These are phyloP conservation scores for Apocheima hispidaria DNA, from an alignment of 2,888 invertebrate genomes.

Conservation along the genomic window DNA sequence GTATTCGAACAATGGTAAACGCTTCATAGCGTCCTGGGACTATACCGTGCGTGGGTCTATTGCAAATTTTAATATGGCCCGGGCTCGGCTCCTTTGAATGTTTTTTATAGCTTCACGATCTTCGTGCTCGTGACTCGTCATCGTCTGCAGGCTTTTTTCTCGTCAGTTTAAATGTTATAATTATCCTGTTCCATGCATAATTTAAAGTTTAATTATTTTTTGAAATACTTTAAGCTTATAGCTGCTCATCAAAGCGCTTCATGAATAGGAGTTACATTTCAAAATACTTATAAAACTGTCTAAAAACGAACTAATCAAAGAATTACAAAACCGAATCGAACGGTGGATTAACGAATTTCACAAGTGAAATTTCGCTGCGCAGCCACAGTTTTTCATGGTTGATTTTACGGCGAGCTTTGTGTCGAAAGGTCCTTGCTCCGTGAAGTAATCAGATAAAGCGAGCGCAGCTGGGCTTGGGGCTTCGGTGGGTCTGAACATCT, in stretches of 20 bases:
- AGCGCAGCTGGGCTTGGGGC: slow-evolving; percentile 58
- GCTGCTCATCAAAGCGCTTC: slow-evolving; percentile 35
- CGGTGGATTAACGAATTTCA: slow-evolving; percentile 55
- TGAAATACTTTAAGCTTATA: slow-evolving; percentile 25
- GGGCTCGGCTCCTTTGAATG: slow-evolving; percentile 45
- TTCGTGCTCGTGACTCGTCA: slow-evolving; percentile 9
- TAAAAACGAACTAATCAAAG: slow-evolving; percentile 44
- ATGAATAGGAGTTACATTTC: slow-evolving; percentile 31
- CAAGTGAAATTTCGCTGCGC: slow-evolving; percentile 69
- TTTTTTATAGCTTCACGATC: slow-evolving; percentile 37
- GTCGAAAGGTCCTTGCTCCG: slow-evolving; percentile 84
- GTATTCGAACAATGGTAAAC: slow-evolving; percentile 69
- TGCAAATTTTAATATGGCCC: slow-evolving; percentile 45
- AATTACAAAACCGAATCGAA: slow-evolving; percentile 39
- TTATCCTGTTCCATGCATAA: slow-evolving; percentile 11
- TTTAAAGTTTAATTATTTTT: slow-evolving; percentile 6
- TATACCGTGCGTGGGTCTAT: slow-evolving; percentile 39
- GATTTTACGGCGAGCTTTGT: slow-evolving; percentile 79
- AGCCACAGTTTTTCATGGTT: slow-evolving; percentile 74
- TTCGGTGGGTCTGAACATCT: slow-evolving; percentile 67
- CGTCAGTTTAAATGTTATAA: neutral
- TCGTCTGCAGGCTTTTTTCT: slow-evolving; percentile 1
- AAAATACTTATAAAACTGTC: slow-evolving; percentile 26
- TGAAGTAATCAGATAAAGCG: slow-evolving; percentile 80
- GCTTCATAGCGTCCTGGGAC: slow-evolving; percentile 57